A percentile compares a stretch with the other conserved stretches of the same genome.
These are phyloP conservation scores for Platygyra sinensis DNA, from an alignment of 64 coral and sea anemone species.

Conservation along the genomic window DNA sequence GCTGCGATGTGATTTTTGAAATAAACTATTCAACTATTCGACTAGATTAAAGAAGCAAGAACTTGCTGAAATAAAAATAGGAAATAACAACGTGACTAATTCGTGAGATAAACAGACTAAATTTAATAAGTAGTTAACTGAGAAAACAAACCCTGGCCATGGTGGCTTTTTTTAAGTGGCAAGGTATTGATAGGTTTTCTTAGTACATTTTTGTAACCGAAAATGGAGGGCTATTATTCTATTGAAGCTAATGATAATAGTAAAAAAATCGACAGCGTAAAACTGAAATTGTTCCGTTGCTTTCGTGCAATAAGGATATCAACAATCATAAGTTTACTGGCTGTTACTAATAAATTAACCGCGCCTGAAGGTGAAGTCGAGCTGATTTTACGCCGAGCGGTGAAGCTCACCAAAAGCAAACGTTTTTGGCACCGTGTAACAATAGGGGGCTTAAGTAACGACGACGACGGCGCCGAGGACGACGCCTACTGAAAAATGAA, in stretches of 20 bases:
- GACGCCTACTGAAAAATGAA: no score
- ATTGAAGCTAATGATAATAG: slow-evolving; percentile 21
- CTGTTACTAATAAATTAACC: slow-evolving; percentile 12
- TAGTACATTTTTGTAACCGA: not conserved
- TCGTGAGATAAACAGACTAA: no score
- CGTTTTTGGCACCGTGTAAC: slow-evolving; percentile 2
- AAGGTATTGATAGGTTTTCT: not conserved
- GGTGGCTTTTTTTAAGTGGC: not conserved
- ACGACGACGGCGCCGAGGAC: no score
- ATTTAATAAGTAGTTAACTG: no score
- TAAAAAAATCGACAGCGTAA: slow-evolving; percentile 36
- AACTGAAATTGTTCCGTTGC: slow-evolving; percentile 19
- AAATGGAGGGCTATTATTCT: slow-evolving; percentile 49
- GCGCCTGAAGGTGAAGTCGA: slow-evolving; percentile 48
- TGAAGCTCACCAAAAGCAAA: not conserved
- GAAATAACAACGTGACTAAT: no score
- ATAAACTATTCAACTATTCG: no score
- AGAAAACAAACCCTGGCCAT: no score
- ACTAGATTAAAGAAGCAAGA: no score
- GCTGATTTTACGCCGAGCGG: slow-evolving; percentile 26
- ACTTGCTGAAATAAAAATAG: no score
- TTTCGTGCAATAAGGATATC: slow-evolving; percentile 37
- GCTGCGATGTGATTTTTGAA: no score
- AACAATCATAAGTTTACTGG: slow-evolving; percentile 21
- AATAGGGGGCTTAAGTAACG: no score